Conservation (phyloP, 2,888 invertebrate genomes). For the Ichneumon xanthorius region DNA sequence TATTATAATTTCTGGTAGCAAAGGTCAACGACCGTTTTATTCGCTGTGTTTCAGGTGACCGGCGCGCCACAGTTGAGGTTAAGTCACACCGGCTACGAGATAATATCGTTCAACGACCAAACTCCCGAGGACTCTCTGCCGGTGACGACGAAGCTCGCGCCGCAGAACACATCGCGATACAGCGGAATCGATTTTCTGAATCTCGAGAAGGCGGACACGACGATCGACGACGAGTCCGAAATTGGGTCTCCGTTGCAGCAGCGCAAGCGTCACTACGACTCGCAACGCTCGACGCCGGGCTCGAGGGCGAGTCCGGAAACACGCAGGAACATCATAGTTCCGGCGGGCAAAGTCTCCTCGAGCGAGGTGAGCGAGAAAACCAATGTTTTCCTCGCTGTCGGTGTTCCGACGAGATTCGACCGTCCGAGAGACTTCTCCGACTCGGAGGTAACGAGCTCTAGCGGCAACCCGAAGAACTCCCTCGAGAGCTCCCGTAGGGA, state of each 20-base stretch:
- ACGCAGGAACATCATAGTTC: constrained; percentile 37
- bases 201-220: constrained; percentile 38
- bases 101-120: constrained; percentile 60
- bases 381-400: constrained; percentile 35
- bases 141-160: background rate
- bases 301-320: background rate
- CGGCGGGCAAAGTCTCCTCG: background rate
- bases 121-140: constrained; percentile 23
- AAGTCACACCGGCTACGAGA: constrained; percentile 61
- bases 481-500: constrained; percentile 22
- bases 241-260: background rate
- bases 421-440: constrained; percentile 1
- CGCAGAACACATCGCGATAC: background rate
- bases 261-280: constrained; percentile 41
- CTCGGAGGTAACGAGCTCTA: background rate
- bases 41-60: constrained; percentile 15
- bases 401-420: constrained; percentile 23
- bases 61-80: constrained; percentile 53
- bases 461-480: background rate
- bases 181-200: constrained; percentile 2
- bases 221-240: constrained; percentile 12
- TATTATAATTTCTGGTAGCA: background rate
- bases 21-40: background rate
- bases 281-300: background rate
- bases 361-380: background rate